These are phyloP conservation scores for Nectonema munidae DNA, from an alignment of 2,888 invertebrate species.

Conservation along the genomic window DNA sequence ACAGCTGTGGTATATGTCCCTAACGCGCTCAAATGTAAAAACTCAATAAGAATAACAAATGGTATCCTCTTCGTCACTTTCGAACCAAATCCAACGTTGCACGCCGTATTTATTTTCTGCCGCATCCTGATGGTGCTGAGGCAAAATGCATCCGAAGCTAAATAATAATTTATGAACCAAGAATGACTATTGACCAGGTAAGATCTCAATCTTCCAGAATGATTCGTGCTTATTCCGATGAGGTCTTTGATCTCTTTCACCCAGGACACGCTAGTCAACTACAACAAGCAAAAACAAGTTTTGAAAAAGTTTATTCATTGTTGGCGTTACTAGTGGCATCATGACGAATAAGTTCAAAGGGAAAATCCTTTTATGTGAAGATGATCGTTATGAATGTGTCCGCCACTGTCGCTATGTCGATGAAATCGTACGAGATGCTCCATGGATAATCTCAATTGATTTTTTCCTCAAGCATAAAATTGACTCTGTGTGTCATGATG, in stretches of 20 bases:
- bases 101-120: no score
- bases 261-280: slow-evolving; percentile 81
- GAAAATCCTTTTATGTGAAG: slow-evolving; percentile 73
- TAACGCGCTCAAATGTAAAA: no score
- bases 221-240: slow-evolving; percentile 82
- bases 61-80: no score
- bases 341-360: slow-evolving; percentile 69
- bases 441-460: slow-evolving; percentile 62
- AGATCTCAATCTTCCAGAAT: slow-evolving; percentile 43
- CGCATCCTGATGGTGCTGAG: no score
- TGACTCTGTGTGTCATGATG: slow-evolving; percentile 94
- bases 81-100: no score
- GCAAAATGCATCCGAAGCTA: no score
- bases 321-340: slow-evolving; percentile 47
- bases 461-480: slow-evolving; percentile 69
- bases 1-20: no score
- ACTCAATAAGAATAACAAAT: no score
- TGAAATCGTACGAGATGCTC: slow-evolving; percentile 63
- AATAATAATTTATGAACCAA: no score
- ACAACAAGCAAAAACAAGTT: slow-evolving; percentile 77
- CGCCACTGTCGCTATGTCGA: slow-evolving; percentile 94
- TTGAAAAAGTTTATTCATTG: slow-evolving; percentile 75
- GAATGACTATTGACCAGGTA: no score
- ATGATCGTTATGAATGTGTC: slow-evolving; percentile 76
- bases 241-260: slow-evolving; percentile 93